Evolutionary conservation across 2,888 invertebrate genomes (phyloP), one percentile per base, ranked within the genome.

Genomic region (Tiphia femorata): DNA sequence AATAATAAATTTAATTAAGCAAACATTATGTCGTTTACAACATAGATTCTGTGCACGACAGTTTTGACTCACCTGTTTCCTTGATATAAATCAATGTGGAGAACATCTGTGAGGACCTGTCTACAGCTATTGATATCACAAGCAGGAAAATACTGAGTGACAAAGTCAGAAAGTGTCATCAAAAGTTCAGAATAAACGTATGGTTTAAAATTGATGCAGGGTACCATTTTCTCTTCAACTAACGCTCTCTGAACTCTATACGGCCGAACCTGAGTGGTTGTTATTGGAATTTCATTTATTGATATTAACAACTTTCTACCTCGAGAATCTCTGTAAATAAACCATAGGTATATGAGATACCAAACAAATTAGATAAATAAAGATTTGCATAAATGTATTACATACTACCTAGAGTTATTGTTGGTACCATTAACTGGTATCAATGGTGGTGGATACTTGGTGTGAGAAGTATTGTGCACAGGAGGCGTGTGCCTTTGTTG

Each of bases 121-220:
- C 92, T 89, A 84, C 93, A 93, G 56, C 89, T 91, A 72, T 89
- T 87, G 60, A 92, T 87, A 64, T 90, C 88, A 51, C 92, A 90
- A 59, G 89, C 87, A 67, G 93, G 93, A 84, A 94, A 95, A 86
- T 93, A 93, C 83, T 91, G 88, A 78, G 90, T 88, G 52, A 92
- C 90, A 66, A 95, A 89, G 84, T 95, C 94, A 4, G 91, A 90
- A 66, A 95, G 86, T 10, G 94, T 92, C 88, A 94, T 93, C 78
- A 94, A 86, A 75, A 93, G 87, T 82, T 94, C 94, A 17, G 90
- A 88, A 82, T 92, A 92, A 68, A 91, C 89, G 85, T 91, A 93
- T 12, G 94, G 92, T 86, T 94, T 93, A 84, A 92, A 91, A 84
- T 95, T 95, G 79, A 95, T 93, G 84, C 93, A 94, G 49, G 92